These are phyloP conservation scores for Oreohelix idahoensis DNA, from an alignment of 1,140 invertebrate species.

Conservation along the genomic window DNA sequence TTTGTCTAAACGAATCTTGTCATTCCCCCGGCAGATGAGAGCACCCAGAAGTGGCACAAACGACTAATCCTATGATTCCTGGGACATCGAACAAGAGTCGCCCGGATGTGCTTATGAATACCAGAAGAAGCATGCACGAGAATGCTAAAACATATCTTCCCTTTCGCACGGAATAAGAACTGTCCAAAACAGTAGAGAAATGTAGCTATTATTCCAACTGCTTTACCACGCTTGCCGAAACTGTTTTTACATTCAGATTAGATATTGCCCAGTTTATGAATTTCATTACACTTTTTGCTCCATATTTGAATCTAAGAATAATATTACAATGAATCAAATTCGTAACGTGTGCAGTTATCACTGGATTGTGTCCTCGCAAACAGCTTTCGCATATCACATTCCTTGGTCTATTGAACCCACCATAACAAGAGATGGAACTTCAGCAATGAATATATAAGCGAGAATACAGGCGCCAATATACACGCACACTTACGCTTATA, in stretches of 20 bases:
- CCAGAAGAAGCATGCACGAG: not conserved
- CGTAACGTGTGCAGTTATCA: too few relatives aligned
- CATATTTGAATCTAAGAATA: not conserved
- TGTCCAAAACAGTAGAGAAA: not conserved
- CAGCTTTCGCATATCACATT: too few relatives aligned
- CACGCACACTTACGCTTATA: too few relatives aligned
- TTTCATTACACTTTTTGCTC: not conserved
- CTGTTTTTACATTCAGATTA: not conserved
- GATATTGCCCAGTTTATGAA: not conserved
- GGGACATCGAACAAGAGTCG: not conserved
- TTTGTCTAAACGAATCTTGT: not conserved
- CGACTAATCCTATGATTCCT: not conserved
- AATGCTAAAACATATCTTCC: not conserved
- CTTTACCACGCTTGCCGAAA: not conserved
- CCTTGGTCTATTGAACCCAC: too few relatives aligned
- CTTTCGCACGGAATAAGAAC: not conserved
- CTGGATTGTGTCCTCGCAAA: too few relatives aligned
- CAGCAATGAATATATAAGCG: too few relatives aligned
- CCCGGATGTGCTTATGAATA: not conserved
- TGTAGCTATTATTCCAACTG: not conserved
- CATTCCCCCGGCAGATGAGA: not conserved
- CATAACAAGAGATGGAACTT: too few relatives aligned
- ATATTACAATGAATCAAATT: conserved; percentile 6
- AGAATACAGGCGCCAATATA: too few relatives aligned
- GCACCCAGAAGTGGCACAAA: not conserved